A percentile compares a stretch with the other conserved stretches of the same genome.
phyloP scores from a whole-genome alignment of 2,113 vertebrate genomes.

The Dissostichus mawsoni region DNA sequence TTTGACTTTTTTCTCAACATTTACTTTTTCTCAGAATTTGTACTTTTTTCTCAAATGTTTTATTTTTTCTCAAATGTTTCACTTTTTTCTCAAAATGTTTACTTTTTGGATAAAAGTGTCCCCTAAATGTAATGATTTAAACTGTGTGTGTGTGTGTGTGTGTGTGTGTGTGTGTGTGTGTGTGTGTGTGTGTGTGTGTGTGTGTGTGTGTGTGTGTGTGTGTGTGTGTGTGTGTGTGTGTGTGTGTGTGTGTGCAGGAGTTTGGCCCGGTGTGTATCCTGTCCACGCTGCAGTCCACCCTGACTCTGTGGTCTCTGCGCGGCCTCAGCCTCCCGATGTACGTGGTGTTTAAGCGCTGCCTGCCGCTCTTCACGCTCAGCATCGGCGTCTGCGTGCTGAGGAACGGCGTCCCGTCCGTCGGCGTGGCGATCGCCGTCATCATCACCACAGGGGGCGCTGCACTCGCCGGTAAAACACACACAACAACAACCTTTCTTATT shows the following conservation, averaged over 20 bases:
- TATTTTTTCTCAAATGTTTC: too few relatives aligned
- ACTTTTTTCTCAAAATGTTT: too few relatives aligned
- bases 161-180: background rate
- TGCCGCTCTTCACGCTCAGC: slow-evolving; percentile 93
- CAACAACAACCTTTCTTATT: too few relatives aligned
- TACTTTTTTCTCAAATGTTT: too few relatives aligned
- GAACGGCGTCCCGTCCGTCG: slow-evolving; percentile 90
- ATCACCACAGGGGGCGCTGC: slow-evolving; percentile 96
- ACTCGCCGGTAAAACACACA: slow-evolving; percentile 87
- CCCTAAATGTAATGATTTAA: too few relatives aligned
- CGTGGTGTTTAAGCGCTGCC: slow-evolving; percentile 97
- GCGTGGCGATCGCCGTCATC: slow-evolving; percentile 90
- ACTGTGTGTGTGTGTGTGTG: too few relatives aligned
- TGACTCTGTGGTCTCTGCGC: slow-evolving; percentile 94
- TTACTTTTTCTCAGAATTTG: too few relatives aligned
- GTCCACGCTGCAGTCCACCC: slow-evolving; percentile 94
- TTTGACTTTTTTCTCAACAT: too few relatives aligned
- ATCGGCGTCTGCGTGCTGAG: slow-evolving; percentile 92
- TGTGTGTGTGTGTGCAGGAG: slow-evolving; percentile 56
- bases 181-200: background rate
- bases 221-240: background rate
- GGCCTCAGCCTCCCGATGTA: slow-evolving; percentile 98
- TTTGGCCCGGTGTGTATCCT: slow-evolving; percentile 91
- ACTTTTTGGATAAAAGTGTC: too few relatives aligned
- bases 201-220: too few relatives aligned